phyloP scores from a whole-genome alignment of 2,797 vertebrate species.

The Fringilla coelebs region DNA sequence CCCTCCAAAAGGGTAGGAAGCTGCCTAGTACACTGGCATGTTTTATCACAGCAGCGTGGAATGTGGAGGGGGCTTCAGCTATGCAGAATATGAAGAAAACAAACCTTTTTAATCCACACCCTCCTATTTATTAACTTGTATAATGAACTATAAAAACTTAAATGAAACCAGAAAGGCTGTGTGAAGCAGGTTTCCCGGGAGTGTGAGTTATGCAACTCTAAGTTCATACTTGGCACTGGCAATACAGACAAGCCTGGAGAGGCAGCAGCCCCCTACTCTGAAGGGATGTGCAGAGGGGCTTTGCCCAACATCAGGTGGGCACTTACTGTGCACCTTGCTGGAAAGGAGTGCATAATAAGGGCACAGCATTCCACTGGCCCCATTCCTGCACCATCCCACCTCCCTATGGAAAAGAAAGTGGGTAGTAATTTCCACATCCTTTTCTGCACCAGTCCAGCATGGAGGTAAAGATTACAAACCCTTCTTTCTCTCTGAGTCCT shows the following conservation, averaged over 20 bases:
- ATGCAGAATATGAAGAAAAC: neutral
- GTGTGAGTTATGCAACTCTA: neutral
- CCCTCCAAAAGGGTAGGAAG: fast-evolving
- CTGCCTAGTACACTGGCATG: fast-evolving
- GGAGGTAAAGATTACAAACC: neutral
- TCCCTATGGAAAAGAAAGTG: neutral
- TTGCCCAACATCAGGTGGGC: neutral
- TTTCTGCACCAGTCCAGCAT: neutral
- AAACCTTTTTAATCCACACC: neutral
- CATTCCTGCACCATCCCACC: neutral
- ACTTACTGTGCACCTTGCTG: neutral
- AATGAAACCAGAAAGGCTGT: neutral
- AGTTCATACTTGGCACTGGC: neutral
- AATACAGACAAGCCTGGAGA: neutral
- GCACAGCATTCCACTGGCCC: neutral
- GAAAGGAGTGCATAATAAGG: neutral
- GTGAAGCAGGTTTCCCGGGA: neutral
- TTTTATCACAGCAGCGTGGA: neutral
- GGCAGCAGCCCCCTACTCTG: neutral
- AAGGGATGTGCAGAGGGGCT: neutral
- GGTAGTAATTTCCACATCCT: fast-evolving
- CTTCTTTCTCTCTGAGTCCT: neutral
- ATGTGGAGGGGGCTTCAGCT: neutral
- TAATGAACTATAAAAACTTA: constrained; percentile 16
- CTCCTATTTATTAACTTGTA: constrained; percentile 1